Conservation (phyloP, 1,140 invertebrate species). For the Varroa destructor region DNA sequence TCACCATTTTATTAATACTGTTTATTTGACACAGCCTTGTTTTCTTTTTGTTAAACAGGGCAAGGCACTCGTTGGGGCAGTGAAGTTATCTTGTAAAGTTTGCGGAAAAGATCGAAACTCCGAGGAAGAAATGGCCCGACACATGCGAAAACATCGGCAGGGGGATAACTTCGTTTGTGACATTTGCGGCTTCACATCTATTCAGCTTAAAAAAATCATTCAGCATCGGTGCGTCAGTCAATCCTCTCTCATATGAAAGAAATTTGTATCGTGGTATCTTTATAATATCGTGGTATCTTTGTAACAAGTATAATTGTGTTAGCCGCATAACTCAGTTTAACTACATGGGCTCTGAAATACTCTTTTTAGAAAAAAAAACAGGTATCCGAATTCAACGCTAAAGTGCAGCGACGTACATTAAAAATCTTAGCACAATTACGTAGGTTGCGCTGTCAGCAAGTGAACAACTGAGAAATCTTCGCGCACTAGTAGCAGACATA, state of each 20-base stretch:
- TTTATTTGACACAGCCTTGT: too few relatives aligned
- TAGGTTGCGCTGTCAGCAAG: too few relatives aligned
- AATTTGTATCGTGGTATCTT: background rate
- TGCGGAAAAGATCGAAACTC: constrained; percentile 47
- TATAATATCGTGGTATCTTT: too few relatives aligned
- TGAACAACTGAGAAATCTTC: too few relatives aligned
- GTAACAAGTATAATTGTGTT: too few relatives aligned
- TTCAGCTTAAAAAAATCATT: constrained; percentile 46
- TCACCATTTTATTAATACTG: background rate
- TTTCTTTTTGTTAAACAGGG: constrained; percentile 1
- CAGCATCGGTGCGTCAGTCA: constrained; percentile 31
- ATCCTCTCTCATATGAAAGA: background rate
- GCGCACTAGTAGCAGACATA: too few relatives aligned
- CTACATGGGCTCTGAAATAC: too few relatives aligned
- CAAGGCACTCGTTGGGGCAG: background rate
- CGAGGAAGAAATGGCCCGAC: constrained; percentile 45
- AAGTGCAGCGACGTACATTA: too few relatives aligned
- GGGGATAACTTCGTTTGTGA: constrained; percentile 48
- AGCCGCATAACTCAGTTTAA: too few relatives aligned
- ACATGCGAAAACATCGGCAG: constrained; percentile 47
- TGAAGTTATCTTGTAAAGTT: constrained; percentile 47
- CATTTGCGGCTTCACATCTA: constrained; percentile 47
- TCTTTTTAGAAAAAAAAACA: too few relatives aligned
- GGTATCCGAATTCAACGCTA: too few relatives aligned
- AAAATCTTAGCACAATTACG: too few relatives aligned